Conservation (phyloP, 2,113 vertebrate genomes). For the Pelodiscus sinensis region DNA sequence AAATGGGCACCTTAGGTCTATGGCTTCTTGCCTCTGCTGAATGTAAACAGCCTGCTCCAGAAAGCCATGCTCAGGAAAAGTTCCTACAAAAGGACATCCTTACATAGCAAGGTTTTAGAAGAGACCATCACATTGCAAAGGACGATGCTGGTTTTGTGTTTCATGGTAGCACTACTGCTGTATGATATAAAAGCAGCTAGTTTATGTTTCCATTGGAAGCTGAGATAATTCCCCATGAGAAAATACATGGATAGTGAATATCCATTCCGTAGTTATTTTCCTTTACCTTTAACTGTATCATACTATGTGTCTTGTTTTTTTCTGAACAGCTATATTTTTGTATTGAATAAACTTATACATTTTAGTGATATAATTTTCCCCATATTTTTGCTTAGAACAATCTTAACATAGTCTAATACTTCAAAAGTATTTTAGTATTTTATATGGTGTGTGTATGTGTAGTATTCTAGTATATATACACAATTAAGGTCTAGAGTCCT, state of each 20-base stretch:
- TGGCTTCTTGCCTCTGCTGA: background rate
- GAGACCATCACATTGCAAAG: background rate
- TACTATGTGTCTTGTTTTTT: background rate
- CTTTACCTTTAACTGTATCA: background rate
- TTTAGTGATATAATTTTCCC: background rate
- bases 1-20: rapidly evolving
- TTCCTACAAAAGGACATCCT: background rate
- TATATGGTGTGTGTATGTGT: background rate
- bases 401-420: background rate
- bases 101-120: background rate
- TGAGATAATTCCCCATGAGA: rapidly evolving
- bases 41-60: background rate
- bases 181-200: background rate
- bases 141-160: background rate
- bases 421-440: background rate
- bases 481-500: constrained; percentile 17
- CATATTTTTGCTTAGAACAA: background rate
- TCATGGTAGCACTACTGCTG: background rate
- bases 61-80: background rate
- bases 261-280: background rate
- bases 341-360: background rate
- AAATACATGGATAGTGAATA: background rate
- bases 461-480: background rate
- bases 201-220: background rate
- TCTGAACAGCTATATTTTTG: background rate